Conservation (phyloP, 2,113 vertebrate species). For the Ginglymostoma cirratum region DNA sequence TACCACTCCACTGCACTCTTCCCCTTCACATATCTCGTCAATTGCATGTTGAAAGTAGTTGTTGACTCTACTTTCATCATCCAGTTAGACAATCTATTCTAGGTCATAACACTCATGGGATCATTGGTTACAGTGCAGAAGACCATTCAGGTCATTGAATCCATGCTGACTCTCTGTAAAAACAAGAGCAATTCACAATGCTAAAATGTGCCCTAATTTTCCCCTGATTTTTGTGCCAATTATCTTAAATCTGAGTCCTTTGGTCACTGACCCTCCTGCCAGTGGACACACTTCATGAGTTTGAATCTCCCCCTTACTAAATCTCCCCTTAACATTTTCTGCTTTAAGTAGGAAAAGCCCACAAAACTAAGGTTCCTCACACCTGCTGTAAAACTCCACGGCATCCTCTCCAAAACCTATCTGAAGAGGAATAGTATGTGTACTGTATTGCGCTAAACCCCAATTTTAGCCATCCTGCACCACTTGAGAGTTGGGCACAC, state of each 20-base stretch:
- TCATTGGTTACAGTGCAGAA: background rate
- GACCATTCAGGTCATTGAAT: background rate
- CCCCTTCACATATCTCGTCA: background rate
- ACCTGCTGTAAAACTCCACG: background rate
- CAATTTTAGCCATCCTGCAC: background rate
- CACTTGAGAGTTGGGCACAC: background rate
- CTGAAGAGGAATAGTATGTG: background rate
- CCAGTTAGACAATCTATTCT: background rate
- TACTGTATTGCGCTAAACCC: background rate
- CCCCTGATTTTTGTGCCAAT: background rate
- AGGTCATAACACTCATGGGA: background rate
- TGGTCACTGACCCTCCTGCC: background rate
- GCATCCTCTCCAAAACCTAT: background rate
- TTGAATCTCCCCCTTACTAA: background rate
- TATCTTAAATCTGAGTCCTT: background rate
- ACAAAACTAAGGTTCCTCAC: background rate
- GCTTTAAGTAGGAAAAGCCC: background rate
- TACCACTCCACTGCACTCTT: background rate
- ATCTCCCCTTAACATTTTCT: background rate
- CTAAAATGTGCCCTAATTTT: background rate
- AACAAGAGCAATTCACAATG: background rate
- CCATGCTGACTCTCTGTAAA: too few relatives aligned
- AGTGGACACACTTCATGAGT: background rate
- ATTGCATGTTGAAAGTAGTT: background rate
- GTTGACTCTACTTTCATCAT: background rate